Base-by-base conservation (phyloP, 1,140 invertebrate species). In the Hycleus phaleratus region DNA sequence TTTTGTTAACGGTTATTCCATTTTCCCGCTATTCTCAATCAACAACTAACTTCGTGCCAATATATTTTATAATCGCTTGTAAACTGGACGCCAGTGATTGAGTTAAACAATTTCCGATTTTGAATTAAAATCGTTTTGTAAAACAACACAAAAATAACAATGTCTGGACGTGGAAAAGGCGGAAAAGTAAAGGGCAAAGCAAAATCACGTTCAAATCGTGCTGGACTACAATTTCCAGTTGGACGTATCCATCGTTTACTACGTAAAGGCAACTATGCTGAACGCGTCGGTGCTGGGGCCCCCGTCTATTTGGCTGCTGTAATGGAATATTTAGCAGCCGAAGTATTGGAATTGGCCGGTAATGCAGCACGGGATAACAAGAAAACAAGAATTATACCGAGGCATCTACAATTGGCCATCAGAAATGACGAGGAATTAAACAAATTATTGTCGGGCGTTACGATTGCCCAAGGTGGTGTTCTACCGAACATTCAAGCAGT, bases 371-470 rank as follows among this genome's bases (percentile, higher is more conserved):
- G 75, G 24, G 78, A 84, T 38, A 82, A 83, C 60, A 81, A 82
- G 25, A 77, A 80, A 66, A 77, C 79, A 2, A 78, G 90, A 53
- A 88, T 94, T 40, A 87, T 87, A 51, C 91, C 91, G 0, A 78
- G 90, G 47, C 90, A 95, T 71, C 77, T 93, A 2, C 82, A 92
- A 58, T 72, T 93, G 46, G 91, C 90, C 5, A 87, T 94, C 12
- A 79, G 86, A 39, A 92, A 91, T 73, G 91, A 95, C 74, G 89
- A 92, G 63, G 91, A 94, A 70, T 74, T 94, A 59, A 88, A 87
- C 68, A 85, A 83, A 71, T 77, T 93, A 48, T 71, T 94, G 10
- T 79, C 82, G 44, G 85, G 88, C 48, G 89, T 91, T 0, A 91
- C 88, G 3, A 91, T 93, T 62, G 85, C 90, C 8, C 83, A 90